Conservation (phyloP, 37 sponge, comb jelly and placozoan genomes). For the Crambe crambe region DNA sequence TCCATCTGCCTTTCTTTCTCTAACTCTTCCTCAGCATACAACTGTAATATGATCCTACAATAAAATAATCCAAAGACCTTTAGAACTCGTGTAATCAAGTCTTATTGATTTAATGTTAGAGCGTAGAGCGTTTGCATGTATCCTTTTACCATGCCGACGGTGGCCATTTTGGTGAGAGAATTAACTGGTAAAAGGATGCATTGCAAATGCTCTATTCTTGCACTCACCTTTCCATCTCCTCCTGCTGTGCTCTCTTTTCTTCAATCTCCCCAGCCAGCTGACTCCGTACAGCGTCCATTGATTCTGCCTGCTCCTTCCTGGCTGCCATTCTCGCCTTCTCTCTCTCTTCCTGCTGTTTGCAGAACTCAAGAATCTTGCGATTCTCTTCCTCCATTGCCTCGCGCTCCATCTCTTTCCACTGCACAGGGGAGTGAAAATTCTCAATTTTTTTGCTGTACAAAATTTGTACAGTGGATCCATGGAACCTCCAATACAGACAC, state of each 20-base stretch:
- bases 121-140: no score
- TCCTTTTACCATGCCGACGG: no score
- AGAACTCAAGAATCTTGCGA: conserved; percentile 83
- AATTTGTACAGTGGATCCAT: not conserved
- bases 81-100: no score
- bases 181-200: no score
- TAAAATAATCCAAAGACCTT: no score
- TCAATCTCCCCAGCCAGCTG: conserved; percentile 61
- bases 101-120: no score
- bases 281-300: conserved; percentile 63
- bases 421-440: not conserved
- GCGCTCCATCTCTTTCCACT: conserved; percentile 90
- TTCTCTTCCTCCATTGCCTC: conserved; percentile 97
- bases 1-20: conserved; percentile 88
- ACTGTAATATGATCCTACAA: conserved; percentile 86
- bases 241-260: conserved; percentile 37
- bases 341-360: conserved; percentile 80
- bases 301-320: conserved; percentile 75
- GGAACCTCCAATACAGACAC: no score
- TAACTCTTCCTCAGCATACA: conserved; percentile 93
- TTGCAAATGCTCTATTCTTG: no score
- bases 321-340: conserved; percentile 77
- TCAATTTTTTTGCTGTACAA: not conserved
- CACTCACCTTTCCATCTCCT: conserved; percentile 90
- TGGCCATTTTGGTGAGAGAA: no score